Conservation (phyloP, 2,797 vertebrate species). For the Coracias cyanogaster region DNA sequence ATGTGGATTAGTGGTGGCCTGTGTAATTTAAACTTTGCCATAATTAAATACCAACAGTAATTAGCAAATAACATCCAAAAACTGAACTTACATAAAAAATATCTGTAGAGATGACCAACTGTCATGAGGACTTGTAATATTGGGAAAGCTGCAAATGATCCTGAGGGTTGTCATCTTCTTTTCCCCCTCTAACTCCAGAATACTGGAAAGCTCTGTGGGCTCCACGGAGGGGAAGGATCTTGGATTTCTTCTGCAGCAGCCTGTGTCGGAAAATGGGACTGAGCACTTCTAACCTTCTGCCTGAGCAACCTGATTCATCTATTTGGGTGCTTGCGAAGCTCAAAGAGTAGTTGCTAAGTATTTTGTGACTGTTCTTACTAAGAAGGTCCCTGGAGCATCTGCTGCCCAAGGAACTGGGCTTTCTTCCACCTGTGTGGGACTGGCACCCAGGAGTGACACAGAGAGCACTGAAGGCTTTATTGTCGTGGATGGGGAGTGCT, state of each 20-base stretch:
- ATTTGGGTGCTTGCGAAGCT: neutral
- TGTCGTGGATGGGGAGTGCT: neutral
- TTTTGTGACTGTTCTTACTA: neutral
- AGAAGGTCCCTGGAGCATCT: neutral
- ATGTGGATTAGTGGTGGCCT: conserved; percentile 2
- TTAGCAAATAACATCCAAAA: conserved; percentile 2
- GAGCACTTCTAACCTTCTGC: neutral
- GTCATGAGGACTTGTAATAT: neutral
- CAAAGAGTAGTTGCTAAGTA: neutral
- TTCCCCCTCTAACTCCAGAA: neutral
- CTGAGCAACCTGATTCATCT: neutral
- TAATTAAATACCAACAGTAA: conserved; percentile 30
- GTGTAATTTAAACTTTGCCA: neutral
- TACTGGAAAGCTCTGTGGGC: neutral
- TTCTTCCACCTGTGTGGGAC: neutral
- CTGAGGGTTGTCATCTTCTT: neutral
- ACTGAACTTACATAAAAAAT: neutral
- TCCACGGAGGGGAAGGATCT: neutral
- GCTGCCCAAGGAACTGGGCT: neutral
- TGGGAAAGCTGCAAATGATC: neutral
- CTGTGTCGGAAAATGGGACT: neutral
- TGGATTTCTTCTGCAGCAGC: neutral
- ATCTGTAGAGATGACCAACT: neutral
- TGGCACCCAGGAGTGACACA: neutral
- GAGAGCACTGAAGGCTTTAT: neutral